These are phyloP conservation scores for Xestia sexstrigata DNA, from an alignment of 2,888 invertebrate species.

Conservation along the genomic window DNA sequence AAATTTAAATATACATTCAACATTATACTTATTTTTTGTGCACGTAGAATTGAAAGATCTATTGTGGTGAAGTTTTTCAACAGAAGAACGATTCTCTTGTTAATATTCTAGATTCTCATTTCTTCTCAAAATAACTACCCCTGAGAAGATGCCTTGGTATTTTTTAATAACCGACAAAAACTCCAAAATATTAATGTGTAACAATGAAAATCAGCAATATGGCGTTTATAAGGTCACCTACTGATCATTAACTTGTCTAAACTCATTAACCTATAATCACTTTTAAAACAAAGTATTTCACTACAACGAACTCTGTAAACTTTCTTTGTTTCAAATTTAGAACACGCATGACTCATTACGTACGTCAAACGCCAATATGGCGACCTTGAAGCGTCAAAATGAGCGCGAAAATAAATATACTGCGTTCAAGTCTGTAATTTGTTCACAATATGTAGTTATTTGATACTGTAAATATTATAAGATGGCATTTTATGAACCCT, in stretches of 20 bases:
- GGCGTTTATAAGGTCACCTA: slow-evolving; percentile 25
- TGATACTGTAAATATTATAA: slow-evolving; percentile 57
- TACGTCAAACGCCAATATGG: slow-evolving; percentile 78
- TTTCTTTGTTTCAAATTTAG: slow-evolving; percentile 69
- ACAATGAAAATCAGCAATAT: background rate
- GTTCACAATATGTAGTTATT: slow-evolving; percentile 41
- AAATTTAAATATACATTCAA: too few species aligned
- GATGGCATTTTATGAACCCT: background rate
- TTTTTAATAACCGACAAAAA: too few species aligned
- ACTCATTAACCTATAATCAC: slow-evolving; percentile 51
- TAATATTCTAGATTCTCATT: too few species aligned
- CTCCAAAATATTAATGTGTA: background rate
- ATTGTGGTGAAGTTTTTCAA: too few species aligned
- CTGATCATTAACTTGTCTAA: background rate
- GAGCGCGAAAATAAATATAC: slow-evolving; percentile 68
- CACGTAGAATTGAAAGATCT: too few species aligned
- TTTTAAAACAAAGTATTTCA: slow-evolving; percentile 13
- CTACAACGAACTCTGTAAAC: slow-evolving; percentile 32
- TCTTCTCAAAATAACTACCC: too few species aligned
- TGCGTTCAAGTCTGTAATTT: slow-evolving; percentile 32
- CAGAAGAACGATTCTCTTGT: too few species aligned
- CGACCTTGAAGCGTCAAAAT: slow-evolving; percentile 78
- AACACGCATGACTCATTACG: slow-evolving; percentile 62
- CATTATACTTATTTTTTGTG: too few species aligned
- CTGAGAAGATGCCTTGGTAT: too few species aligned